These are phyloP conservation scores for Trilocha varians DNA, from an alignment of 2,888 invertebrate species.

Conservation along the genomic window DNA sequence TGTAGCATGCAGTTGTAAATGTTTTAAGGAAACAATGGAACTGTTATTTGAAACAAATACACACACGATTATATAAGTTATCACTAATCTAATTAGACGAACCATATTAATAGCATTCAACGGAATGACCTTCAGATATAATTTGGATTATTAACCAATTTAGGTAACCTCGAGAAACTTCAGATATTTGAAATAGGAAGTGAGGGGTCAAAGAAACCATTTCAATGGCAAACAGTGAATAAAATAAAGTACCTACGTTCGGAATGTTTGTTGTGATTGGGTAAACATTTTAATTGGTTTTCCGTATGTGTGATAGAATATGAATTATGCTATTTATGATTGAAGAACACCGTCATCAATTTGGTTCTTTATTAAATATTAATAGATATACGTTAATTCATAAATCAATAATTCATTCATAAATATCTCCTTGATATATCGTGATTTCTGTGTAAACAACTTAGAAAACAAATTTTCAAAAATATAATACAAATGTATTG, in stretches of 20 bases:
- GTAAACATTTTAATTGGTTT: background rate
- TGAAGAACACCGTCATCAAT: background rate
- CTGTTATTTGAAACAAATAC: background rate
- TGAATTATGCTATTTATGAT: too few relatives aligned
- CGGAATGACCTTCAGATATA: background rate
- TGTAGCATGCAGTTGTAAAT: background rate
- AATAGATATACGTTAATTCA: too few relatives aligned
- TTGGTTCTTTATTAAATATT: background rate
- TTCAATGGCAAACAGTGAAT: background rate
- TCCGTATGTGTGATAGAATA: too few relatives aligned
- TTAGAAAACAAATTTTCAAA: too few relatives aligned
- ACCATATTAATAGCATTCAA: background rate
- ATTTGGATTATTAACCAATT: background rate
- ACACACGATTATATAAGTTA: background rate
- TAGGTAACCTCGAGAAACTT: background rate
- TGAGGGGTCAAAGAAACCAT: background rate
- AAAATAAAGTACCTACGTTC: background rate
- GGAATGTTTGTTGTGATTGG: background rate
- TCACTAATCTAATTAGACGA: background rate
- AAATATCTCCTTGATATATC: too few relatives aligned
- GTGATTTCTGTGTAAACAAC: too few relatives aligned
- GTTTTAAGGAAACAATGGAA: background rate
- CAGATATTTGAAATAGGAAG: background rate
- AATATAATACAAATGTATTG: too few relatives aligned
- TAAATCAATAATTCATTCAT: too few relatives aligned